phyloP scores from a whole-genome alignment of 2,797 vertebrate genomes.

The Manis javanica region DNA sequence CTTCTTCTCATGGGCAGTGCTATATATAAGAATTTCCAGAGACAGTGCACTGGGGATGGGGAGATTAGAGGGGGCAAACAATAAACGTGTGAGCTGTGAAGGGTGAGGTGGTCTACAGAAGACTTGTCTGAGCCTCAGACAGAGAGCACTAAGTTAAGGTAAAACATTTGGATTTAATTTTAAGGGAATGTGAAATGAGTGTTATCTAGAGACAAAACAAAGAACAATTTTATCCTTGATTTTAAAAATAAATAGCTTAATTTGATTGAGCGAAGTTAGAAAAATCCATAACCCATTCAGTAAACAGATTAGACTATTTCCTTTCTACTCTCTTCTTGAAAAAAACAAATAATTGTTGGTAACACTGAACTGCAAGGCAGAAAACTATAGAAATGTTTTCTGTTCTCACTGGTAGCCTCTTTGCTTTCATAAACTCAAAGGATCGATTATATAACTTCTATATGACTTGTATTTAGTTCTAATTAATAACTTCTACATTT shows the following conservation, averaged over 20 bases:
- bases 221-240: not conserved
- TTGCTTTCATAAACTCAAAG: not conserved
- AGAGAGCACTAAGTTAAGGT: not conserved
- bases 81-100: not conserved
- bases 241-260: conserved; percentile 8
- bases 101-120: not conserved
- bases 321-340: not conserved
- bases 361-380: not conserved
- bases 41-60: rapidly evolving
- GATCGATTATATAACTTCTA: not conserved
- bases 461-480: too few relatives aligned
- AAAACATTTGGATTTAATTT: not conserved
- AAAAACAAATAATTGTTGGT: not conserved
- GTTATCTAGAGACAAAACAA: not conserved
- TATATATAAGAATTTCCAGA: not conserved
- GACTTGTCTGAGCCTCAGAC: not conserved
- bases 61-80: not conserved
- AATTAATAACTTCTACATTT: not conserved
- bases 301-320: not conserved
- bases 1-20: not conserved
- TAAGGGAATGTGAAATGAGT: not conserved
- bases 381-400: not conserved
- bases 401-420: not conserved
- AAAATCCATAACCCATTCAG: not conserved
- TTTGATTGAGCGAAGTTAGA: not conserved